These are phyloP conservation scores for Saxicola maurus DNA, from an alignment of 2,797 vertebrate species.

Conservation along the genomic window DNA sequence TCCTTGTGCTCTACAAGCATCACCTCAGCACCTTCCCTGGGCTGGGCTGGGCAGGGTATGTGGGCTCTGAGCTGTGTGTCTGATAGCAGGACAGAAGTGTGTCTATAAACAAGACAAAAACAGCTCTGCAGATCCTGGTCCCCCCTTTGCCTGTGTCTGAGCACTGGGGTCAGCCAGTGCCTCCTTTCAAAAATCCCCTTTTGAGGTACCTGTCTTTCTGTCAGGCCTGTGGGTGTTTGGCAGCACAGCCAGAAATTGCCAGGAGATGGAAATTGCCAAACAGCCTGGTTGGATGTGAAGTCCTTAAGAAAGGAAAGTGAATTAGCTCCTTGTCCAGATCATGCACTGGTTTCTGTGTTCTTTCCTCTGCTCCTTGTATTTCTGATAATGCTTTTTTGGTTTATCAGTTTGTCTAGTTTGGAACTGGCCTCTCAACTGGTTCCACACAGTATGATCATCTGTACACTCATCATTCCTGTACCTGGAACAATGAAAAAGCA, in stretches of 20 bases:
- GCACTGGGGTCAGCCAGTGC: background rate
- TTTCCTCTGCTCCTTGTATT: background rate
- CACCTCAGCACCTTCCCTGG: background rate
- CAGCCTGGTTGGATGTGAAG: background rate
- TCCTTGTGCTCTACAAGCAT: background rate
- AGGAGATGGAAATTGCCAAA: background rate
- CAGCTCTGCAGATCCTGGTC: background rate
- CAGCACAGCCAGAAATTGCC: background rate
- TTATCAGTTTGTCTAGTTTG: background rate
- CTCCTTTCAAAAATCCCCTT: background rate
- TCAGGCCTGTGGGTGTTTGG: background rate
- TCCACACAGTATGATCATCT: background rate
- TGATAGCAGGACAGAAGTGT: background rate
- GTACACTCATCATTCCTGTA: background rate
- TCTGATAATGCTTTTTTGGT: background rate
- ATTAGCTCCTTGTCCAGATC: background rate
- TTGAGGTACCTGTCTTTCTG: background rate
- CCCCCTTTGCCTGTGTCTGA: rapidly evolving
- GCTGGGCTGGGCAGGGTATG: background rate
- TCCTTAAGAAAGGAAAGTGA: background rate
- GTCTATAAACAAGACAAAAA: background rate
- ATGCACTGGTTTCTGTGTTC: background rate
- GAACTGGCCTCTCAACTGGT: background rate
- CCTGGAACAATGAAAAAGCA: background rate
- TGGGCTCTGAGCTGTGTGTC: background rate